Evolutionary conservation across 2,113 vertebrate genomes (phyloP).

Genomic region (Phasianus colchicus): DNA sequence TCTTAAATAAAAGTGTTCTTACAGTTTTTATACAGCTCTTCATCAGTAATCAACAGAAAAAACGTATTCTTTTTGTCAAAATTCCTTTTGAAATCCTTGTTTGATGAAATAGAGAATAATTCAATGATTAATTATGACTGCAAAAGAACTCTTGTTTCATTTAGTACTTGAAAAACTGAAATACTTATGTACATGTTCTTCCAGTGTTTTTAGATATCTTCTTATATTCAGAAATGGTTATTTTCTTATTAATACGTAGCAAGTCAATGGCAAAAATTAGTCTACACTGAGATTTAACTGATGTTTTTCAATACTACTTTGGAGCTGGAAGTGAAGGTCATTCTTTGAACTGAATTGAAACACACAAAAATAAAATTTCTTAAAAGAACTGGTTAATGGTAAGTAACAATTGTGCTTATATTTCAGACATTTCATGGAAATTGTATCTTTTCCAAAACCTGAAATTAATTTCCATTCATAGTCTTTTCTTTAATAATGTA

Average conservation of each 20-base stretch:
- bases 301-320: not conserved
- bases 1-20: not conserved
- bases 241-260: not conserved
- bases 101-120: not conserved
- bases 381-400: not conserved
- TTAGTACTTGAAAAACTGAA: not conserved
- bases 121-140: not conserved
- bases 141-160: not conserved
- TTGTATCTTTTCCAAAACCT: not conserved
- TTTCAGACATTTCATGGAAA: not conserved
- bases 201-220: not conserved
- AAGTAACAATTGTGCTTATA: not conserved
- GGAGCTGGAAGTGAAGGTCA: not conserved
- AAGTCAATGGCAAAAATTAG: not conserved
- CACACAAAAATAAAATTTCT: not conserved
- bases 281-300: not conserved
- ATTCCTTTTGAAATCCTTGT: not conserved
- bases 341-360: not conserved
- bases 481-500: not conserved
- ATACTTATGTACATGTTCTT: not conserved
- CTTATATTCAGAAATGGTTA: not conserved
- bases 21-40: not conserved
- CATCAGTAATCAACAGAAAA: not conserved
- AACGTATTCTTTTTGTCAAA: not conserved
- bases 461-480: not conserved